phyloP scores from a whole-genome alignment of 2,797 vertebrate species.

The Yasuhikotakia modesta region DNA sequence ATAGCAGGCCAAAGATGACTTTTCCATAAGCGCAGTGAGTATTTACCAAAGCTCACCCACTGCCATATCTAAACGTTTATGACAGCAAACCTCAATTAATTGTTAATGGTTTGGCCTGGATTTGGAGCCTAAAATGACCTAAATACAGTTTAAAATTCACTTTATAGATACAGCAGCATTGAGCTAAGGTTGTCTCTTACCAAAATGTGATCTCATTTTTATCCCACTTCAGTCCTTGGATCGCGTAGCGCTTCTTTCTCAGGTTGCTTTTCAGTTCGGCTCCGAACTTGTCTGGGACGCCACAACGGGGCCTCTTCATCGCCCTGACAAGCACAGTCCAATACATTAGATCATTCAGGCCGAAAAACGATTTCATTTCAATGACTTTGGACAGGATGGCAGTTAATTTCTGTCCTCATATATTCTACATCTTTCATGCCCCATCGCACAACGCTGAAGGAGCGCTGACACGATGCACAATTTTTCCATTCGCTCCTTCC shows the following conservation, averaged over 20 bases:
- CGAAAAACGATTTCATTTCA: constrained; percentile 49
- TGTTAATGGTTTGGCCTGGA: constrained; percentile 3
- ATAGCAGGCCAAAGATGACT: constrained; percentile 52
- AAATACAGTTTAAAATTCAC: constrained; percentile 7
- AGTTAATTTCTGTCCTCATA: constrained; percentile 35
- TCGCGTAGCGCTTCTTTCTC: constrained; percentile 87
- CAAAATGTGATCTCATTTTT: constrained; percentile 87
- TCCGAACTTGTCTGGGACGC: constrained; percentile 93
- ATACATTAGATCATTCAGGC: constrained; percentile 44
- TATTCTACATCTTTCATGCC: constrained; percentile 30
- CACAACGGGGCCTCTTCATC: constrained; percentile 88
- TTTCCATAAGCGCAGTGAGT: constrained; percentile 47
- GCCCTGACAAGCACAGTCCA: constrained; percentile 75
- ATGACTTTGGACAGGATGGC: constrained; percentile 21
- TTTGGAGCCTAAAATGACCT: constrained; percentile 11
- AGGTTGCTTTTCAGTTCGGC: constrained; percentile 90
- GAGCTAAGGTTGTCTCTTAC: constrained; percentile 68
- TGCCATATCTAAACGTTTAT: constrained; percentile 35
- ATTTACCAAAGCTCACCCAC: constrained; percentile 23
- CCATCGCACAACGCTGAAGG: constrained; percentile 25
- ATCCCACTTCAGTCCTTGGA: constrained; percentile 89
- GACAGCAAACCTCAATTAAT: constrained; percentile 38
- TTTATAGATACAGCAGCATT: constrained; percentile 23
- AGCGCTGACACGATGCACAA: constrained; percentile 34
- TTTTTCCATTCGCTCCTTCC: constrained; percentile 30